Evolutionary conservation across 1,140 invertebrate genomes (phyloP).

Genomic region (Cherax quadricarinatus): DNA sequence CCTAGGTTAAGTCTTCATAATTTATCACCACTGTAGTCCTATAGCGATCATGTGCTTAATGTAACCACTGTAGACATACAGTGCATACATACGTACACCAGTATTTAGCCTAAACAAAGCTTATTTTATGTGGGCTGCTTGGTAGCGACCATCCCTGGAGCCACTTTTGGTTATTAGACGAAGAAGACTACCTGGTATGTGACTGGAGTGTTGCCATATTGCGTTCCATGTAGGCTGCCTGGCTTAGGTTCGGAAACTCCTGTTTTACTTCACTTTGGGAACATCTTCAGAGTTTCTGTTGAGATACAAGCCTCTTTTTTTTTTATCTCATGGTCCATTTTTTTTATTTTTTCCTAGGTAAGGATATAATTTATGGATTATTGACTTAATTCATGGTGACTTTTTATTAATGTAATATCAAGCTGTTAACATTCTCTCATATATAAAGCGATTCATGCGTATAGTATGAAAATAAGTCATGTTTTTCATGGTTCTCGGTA

Average conservation of each 20-base stretch:
- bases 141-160: background rate
- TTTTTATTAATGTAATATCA: background rate
- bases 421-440: background rate
- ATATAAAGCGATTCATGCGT: background rate
- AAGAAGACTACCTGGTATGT: constrained; percentile 17
- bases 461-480: background rate
- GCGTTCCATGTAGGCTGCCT: constrained; percentile 35
- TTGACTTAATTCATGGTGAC: background rate
- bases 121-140: background rate
- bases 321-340: background rate
- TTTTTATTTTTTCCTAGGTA: background rate
- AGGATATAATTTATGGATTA: background rate
- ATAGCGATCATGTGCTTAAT: no score
- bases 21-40: no score
- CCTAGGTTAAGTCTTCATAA: no score
- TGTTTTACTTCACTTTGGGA: background rate
- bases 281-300: background rate
- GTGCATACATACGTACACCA: no score
- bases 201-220: constrained; percentile 49
- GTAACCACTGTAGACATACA: no score
- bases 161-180: constrained; percentile 41
- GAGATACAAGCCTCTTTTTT: background rate
- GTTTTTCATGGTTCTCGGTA: background rate
- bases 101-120: no score
- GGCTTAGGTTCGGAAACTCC: constrained; percentile 1